A percentile compares a stretch with the other conserved stretches of the same genome.
phyloP scores from a whole-genome alignment of 2,888 invertebrate species.

The Imbricaverruca yamaguchii region DNA sequence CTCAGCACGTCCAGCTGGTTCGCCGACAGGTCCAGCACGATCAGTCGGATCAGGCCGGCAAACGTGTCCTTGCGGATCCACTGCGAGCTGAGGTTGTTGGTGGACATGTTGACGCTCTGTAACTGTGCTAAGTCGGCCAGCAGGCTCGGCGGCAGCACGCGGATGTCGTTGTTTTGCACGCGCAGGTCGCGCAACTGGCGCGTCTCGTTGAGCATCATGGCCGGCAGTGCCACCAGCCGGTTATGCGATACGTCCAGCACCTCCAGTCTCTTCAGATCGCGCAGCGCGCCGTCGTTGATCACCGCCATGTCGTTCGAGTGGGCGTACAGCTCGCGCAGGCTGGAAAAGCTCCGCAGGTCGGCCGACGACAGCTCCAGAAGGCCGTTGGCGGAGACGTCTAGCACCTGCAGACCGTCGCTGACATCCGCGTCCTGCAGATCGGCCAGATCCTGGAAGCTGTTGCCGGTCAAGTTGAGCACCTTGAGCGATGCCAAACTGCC shows the following conservation, averaged over 20 bases:
- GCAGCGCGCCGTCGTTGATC: conserved; percentile 68
- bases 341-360: conserved; percentile 42
- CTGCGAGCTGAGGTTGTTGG: conserved; percentile 74
- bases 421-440: conserved; percentile 33
- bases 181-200: conserved; percentile 67
- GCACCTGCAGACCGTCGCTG: conserved; percentile 9
- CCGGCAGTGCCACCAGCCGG: conserved; percentile 67
- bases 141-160: conserved; percentile 72
- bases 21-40: conserved; percentile 74
- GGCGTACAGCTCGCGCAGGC: conserved; percentile 68
- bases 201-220: conserved; percentile 59
- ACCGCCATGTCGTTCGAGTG: conserved; percentile 75
- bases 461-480: conserved; percentile 37
- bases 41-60: conserved; percentile 76
- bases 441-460: conserved; percentile 37
- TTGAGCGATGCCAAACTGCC: conserved; percentile 34
- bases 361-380: conserved; percentile 29
- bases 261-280: conserved; percentile 67
- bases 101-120: conserved; percentile 71
- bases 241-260: conserved; percentile 81
- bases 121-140: conserved; percentile 78
- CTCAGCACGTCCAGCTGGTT: conserved; percentile 72
- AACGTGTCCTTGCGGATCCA: conserved; percentile 78
- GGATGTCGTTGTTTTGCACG: conserved; percentile 83
- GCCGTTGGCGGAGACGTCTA: conserved; percentile 33